Conservation (phyloP, 1,140 invertebrate species). For the Brachionus koreanus region DNA sequence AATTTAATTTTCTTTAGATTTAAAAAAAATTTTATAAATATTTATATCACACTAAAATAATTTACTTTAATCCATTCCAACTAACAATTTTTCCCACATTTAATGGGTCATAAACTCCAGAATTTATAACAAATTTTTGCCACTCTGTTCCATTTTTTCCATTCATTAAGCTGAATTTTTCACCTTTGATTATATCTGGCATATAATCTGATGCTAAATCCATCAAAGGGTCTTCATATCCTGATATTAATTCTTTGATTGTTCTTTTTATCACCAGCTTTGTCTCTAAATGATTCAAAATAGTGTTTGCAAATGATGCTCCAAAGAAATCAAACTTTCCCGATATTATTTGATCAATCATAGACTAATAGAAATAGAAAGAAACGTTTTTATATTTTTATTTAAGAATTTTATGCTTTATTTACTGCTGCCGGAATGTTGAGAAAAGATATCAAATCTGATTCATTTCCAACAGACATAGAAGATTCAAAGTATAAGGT, state of each 20-base stretch:
- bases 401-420: background rate
- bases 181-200: slow-evolving; percentile 8
- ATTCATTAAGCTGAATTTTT: slow-evolving; percentile 32
- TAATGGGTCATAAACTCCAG: background rate
- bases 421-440: slow-evolving; percentile 1
- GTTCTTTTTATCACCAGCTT: background rate
- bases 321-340: background rate
- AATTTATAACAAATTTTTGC: slow-evolving; percentile 16
- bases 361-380: background rate
- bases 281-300: background rate
- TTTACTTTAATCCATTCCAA: slow-evolving; percentile 31
- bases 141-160: slow-evolving; percentile 25
- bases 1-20: background rate
- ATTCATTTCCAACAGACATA: background rate
- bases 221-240: slow-evolving; percentile 35
- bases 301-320: background rate
- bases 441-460: slow-evolving; percentile 9
- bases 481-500: background rate
- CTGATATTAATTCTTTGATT: slow-evolving; percentile 12
- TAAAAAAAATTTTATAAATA: background rate
- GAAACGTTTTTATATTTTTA: background rate
- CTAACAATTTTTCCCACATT: slow-evolving; percentile 2
- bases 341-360: background rate
- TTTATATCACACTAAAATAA: background rate
- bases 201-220: background rate